These are phyloP conservation scores for Aurelia aurita complex sp. Pacific DNA, from an alignment of 30 jellyfish, hydroid and myxozoan genomes.

Conservation along the genomic window DNA sequence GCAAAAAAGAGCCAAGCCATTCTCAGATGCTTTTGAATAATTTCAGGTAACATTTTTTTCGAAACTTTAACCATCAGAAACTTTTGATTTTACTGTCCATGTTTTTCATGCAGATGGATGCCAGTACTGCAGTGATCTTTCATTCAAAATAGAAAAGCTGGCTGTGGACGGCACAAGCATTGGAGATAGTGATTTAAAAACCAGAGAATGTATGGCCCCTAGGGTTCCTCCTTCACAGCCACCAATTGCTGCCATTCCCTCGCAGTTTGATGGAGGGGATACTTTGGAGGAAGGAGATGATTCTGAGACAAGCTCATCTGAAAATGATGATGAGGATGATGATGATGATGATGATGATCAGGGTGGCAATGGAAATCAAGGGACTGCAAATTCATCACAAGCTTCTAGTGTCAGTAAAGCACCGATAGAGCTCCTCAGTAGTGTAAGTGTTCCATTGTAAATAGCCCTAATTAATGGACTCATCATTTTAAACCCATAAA, in stretches of 20 bases:
- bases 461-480: too few relatives aligned
- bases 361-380: conserved; percentile 18
- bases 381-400: background rate
- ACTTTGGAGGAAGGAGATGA: background rate
- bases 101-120: background rate
- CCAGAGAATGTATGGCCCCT: conserved; percentile 18
- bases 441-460: background rate
- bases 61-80: too few relatives aligned
- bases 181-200: background rate
- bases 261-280: background rate
- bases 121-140: background rate
- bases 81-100: too few relatives aligned
- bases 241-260: too few relatives aligned
- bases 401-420: conserved; percentile 7
- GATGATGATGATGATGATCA: conserved; percentile 39
- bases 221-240: conserved; percentile 22
- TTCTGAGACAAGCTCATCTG: conserved; percentile 18
- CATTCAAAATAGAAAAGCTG: background rate
- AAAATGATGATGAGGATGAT: conserved; percentile 37
- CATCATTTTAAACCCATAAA: too few relatives aligned
- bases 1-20: too few relatives aligned
- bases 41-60: too few relatives aligned
- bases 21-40: too few relatives aligned
- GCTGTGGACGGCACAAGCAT: conserved; percentile 5
- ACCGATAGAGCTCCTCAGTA: conserved; percentile 34